A percentile compares a stretch with the other conserved stretches of the same genome.
Evolutionary conservation across 2,797 vertebrate genomes (phyloP).

Genomic region (Anniella stebbinsi): DNA sequence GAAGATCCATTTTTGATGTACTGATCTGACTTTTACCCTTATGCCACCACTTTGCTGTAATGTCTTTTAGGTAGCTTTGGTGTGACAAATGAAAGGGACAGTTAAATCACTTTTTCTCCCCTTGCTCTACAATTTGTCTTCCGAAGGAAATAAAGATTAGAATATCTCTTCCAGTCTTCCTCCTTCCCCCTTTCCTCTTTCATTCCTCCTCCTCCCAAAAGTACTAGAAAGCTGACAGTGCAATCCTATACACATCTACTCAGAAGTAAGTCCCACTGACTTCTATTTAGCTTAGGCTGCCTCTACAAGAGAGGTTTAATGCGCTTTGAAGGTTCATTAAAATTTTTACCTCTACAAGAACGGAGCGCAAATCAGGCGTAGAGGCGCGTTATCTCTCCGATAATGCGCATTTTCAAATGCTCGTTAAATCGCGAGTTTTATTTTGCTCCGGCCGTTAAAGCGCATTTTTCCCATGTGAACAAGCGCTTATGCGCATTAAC

Average conservation of each 20-base stretch:
- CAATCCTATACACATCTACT: background rate
- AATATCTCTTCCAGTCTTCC: background rate
- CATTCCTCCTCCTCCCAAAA: background rate
- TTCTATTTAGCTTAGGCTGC: background rate
- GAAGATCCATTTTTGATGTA: background rate
- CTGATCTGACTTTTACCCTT: background rate
- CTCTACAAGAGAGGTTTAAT: too few species aligned
- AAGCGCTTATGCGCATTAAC: too few species aligned
- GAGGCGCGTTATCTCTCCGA: too few species aligned
- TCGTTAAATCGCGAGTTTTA: too few species aligned
- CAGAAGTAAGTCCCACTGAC: background rate
- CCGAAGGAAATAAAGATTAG: background rate
- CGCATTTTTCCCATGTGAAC: too few species aligned
- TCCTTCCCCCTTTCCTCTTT: background rate
- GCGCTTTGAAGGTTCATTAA: too few species aligned
- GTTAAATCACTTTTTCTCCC: background rate
- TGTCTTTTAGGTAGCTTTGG: background rate
- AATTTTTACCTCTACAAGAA: too few species aligned
- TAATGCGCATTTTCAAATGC: too few species aligned
- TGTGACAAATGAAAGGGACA: background rate
- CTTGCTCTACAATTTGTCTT: background rate
- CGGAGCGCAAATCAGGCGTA: too few species aligned
- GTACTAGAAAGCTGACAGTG: background rate
- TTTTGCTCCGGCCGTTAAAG: too few species aligned
- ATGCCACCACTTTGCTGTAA: too few species aligned